Base-by-base conservation (phyloP, 1,140 invertebrate genomes). In the Lordiphosa mommai region DNA sequence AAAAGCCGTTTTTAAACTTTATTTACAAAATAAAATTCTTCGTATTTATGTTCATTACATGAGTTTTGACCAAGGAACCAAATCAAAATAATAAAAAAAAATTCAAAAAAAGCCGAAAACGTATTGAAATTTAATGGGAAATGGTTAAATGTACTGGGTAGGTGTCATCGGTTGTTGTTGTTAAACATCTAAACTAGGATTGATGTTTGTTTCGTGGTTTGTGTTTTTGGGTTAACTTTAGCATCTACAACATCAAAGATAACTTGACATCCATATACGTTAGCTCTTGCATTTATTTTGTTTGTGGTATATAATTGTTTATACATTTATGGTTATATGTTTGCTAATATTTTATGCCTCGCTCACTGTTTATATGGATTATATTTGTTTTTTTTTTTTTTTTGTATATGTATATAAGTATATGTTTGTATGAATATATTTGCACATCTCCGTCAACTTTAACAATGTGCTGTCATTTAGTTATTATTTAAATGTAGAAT, bases 11-110 rank as follows among this genome's bases (percentile, higher is more conserved):
- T 82, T 69, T 65, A 67, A 82, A 72, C 71, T 80, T 80, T 80
- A 80, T 80, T 80, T 80, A 80, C 77, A 80, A 80, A 80, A 82
- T 76, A 71, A 84, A 72, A 84, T 76, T 44, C 65, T 70, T 58
- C 38, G 56, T 63, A 59, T 64, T 43, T 34, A 48, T 58, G 14
- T 55, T 27, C 38, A 60, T 82, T 72, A 64, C 63, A 73, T 58
- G 59, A 44, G 23, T 27, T 27, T 27, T 53, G 61, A 67, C 66
- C 34, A 30, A 51, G 71, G 51, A 63, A 68, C 50, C 57, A 34
- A 80, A 80, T 69, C 12, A 40, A 74, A 55, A 33, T 36, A 61
- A 16, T 53, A 27, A 7, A 3, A 17, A 29, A 29, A 7, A n/a
- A n/a, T n/a, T n/a, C n/a, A n/a, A n/a, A n/a, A 61, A 9, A 57